These are phyloP conservation scores for Crenuchus spilurus DNA, from an alignment of 2,797 vertebrate genomes.

Conservation along the genomic window DNA sequence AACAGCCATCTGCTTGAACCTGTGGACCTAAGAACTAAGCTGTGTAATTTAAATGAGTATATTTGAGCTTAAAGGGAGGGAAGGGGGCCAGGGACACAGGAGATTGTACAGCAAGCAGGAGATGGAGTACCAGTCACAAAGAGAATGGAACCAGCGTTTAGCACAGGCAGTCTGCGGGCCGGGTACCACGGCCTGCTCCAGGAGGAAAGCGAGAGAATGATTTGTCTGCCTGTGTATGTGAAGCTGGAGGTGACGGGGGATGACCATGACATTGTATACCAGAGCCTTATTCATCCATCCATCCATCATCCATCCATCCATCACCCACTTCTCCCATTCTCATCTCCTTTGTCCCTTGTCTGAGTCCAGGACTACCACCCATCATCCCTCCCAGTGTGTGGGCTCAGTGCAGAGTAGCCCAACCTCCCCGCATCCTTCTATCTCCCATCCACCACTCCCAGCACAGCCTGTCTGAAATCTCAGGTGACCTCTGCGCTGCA, in stretches of 20 bases:
- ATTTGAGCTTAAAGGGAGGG: conserved; percentile 56
- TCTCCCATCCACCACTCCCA: conserved; percentile 26
- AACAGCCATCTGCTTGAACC: conserved; percentile 69
- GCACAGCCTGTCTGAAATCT: conserved; percentile 81
- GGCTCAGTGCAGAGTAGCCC: conserved; percentile 45
- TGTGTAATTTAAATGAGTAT: conserved; percentile 71
- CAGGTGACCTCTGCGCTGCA: conserved; percentile 89
- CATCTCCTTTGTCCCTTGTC: conserved; percentile 35
- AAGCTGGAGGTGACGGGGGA: conserved; percentile 67
- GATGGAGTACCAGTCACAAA: conserved; percentile 47
- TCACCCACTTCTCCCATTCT: conserved; percentile 45
- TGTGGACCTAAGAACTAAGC: conserved; percentile 68
- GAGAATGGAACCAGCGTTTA: conserved; percentile 54
- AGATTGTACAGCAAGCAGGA: conserved; percentile 60
- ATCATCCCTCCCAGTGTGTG: conserved; percentile 36
- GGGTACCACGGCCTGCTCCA: conserved; percentile 46
- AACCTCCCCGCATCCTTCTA: neutral
- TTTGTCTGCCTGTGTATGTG: conserved; percentile 44
- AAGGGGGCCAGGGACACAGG: conserved; percentile 58
- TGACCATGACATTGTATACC: conserved; percentile 75
- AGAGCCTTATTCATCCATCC: conserved; percentile 75
- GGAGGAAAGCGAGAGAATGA: conserved; percentile 43
- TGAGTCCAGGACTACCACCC: conserved; percentile 41
- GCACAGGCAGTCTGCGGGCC: conserved; percentile 63
- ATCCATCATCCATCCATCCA: conserved; percentile 16